Evolutionary conservation across 2,113 vertebrate species (phyloP), one percentile per base, ranked within the genome.

Genomic region (Hepsetus odoe): DNA sequence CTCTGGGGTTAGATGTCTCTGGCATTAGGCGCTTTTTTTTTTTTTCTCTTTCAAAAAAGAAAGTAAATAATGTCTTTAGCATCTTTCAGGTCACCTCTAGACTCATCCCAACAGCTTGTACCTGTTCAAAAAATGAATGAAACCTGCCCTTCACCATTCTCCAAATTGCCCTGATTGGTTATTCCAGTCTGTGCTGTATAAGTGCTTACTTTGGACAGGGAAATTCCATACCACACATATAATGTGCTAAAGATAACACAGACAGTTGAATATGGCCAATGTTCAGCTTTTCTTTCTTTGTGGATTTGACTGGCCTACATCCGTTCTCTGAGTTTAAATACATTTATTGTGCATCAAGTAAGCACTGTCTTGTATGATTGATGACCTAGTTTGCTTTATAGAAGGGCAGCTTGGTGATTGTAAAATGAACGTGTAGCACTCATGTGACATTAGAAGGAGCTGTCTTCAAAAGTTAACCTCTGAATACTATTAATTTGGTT

Each of bases 161-260:
- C 75, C 53, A 26, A 33, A 55, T 77, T 66, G 32, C 68, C 62
- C 53, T 75, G 72, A 81, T 35, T 33, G 72, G 68, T 76, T 66
- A 72, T 72, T 73, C 86, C 85, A 84, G 83, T 90, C 89, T 84
- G 74, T 86, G 77, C 85, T 92, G 87, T 91, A 88, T 22, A 85
- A 90, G 88, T 87, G 90, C 92, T 93, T 91, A 82, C 91, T 88
- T 92, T 93, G 93, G 90, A 90, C 74, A 2, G 58, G 79, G 84
- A 87, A 79, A 82, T 67, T 88, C 83, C 84, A 85, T 90, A 69
- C 59, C 76, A 71, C 72, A 76, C 62, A 61, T 51, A 75, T 71
- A 76, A 90, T 91, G 91, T 94, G 91, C 91, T 93, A 91, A 93
- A 91, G 91, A 93, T 90, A 93, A 93, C 91, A 93, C 88, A 93